Evolutionary conservation across 2,797 vertebrate genomes (phyloP).

Genomic region (Rhyacichthys aspro): DNA sequence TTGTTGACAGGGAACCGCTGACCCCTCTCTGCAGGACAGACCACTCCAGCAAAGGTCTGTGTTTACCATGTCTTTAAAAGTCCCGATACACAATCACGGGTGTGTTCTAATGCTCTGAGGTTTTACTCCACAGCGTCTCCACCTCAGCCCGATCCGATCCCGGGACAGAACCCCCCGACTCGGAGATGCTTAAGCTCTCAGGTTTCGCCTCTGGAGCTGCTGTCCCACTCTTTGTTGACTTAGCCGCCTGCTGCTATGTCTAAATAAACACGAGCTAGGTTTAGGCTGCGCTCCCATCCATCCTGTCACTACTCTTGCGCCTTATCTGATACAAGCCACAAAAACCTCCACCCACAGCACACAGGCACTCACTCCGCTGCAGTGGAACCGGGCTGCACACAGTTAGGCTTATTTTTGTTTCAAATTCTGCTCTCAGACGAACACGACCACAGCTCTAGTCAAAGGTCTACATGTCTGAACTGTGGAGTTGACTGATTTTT

Average conservation of each 20-base stretch:
- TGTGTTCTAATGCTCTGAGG: conserved; percentile 37
- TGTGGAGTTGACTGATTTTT: too few species aligned
- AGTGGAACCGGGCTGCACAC: conserved; percentile 12
- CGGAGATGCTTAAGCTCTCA: conserved; percentile 53
- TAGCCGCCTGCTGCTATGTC: conserved; percentile 66
- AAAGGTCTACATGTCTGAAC: too few species aligned
- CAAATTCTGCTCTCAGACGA: conserved; percentile 19
- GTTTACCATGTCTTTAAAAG: conserved; percentile 56
- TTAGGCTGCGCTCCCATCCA: conserved; percentile 57
- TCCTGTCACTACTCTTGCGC: conserved; percentile 54
- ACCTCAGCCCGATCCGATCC: conserved; percentile 46
- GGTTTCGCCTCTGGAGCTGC: conserved; percentile 57
- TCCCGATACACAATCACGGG: conserved; percentile 36
- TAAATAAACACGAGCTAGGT: conserved; percentile 69
- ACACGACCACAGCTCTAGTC: not conserved
- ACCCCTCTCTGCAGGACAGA: conserved; percentile 59
- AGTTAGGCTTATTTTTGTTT: conserved; percentile 18
- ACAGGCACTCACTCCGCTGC: not conserved
- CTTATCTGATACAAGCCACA: conserved; percentile 66
- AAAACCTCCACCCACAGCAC: conserved; percentile 23
- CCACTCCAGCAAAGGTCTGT: conserved; percentile 40
- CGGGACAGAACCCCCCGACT: conserved; percentile 35
- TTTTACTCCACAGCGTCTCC: conserved; percentile 30
- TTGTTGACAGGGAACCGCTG: conserved; percentile 57
- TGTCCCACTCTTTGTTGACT: conserved; percentile 69